Percentiles rank a stretch among this genome's conserved stretches.
phyloP scores from a whole-genome alignment of 2,888 invertebrate species.

The Dyspetes luteomarginatus region DNA sequence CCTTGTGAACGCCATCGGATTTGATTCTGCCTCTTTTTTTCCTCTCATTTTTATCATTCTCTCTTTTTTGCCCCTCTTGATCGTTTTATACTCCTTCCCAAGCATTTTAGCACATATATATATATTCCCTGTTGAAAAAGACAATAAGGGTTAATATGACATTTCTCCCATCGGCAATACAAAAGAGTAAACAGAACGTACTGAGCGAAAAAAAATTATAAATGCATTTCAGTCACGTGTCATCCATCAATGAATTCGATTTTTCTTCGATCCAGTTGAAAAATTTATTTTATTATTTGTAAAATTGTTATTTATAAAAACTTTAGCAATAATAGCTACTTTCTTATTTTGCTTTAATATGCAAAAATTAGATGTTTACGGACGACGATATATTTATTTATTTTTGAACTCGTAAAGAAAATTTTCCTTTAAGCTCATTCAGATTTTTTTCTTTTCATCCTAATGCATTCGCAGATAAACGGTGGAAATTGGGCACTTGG shows the following conservation, averaged over 20 bases:
- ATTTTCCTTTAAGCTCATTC: not conserved
- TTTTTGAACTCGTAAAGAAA: not conserved
- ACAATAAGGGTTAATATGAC: not conserved
- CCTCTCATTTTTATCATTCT: not conserved
- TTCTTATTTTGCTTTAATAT: too few relatives aligned
- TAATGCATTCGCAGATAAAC: conserved; percentile 74
- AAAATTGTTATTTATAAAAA: too few relatives aligned
- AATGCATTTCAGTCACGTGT: not conserved
- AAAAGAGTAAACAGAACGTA: not conserved
- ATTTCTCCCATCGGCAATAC: not conserved
- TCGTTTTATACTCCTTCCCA: not conserved
- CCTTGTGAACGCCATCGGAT: not conserved
- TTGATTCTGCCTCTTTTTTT: not conserved
- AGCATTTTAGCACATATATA: not conserved
- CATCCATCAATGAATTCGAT: not conserved
- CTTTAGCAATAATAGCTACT: too few relatives aligned
- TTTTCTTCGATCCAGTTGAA: not conserved
- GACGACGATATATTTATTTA: too few relatives aligned
- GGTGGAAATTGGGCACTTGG: conserved; percentile 95
- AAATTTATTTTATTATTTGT: not conserved
- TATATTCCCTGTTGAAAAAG: not conserved
- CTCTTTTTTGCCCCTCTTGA: not conserved
- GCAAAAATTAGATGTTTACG: too few relatives aligned
- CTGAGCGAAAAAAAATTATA: not conserved
- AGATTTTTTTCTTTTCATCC: not conserved